Conservation (phyloP, 1,140 invertebrate genomes). For the Cotesia typhae region DNA sequence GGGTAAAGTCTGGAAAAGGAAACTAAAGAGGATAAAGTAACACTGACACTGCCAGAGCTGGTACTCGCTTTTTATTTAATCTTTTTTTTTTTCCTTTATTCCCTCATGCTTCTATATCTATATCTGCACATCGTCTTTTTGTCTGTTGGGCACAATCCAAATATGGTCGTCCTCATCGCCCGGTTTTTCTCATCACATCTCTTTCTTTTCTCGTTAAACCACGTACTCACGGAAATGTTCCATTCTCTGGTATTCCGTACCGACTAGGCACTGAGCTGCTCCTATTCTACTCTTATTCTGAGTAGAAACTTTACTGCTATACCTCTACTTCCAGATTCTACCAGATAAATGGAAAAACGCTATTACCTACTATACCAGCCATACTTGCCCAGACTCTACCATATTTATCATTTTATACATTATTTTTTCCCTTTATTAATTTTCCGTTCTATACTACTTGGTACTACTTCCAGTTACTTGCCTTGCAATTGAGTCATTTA, state of each 20-base stretch:
- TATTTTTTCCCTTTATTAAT: slow-evolving; percentile 6
- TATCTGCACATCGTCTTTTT: slow-evolving; percentile 7
- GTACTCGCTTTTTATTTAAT: too few relatives aligned
- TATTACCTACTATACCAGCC: slow-evolving; percentile 43
- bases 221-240: slow-evolving; percentile 27
- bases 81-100: too few relatives aligned
- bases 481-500: too few relatives aligned
- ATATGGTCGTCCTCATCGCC: slow-evolving; percentile 19
- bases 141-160: slow-evolving; percentile 13
- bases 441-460: neutral
- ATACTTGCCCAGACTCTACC: slow-evolving; percentile 38
- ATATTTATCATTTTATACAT: neutral
- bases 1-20: slow-evolving; percentile 3
- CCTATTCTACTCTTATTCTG: too few relatives aligned
- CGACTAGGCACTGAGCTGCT: too few relatives aligned
- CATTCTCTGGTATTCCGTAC: slow-evolving; percentile 27
- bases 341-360: slow-evolving; percentile 50
- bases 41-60: neutral
- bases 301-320: slow-evolving; percentile 27
- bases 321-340: slow-evolving; percentile 27
- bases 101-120: too few relatives aligned
- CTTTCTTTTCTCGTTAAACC: slow-evolving; percentile 32
- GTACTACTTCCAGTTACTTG: neutral
- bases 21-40: neutral
- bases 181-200: slow-evolving; percentile 20